Percentiles rank a stretch among this genome's conserved stretches.
Conservation (phyloP, 2,888 invertebrate genomes). For the Leucoptera coffeella region DNA sequence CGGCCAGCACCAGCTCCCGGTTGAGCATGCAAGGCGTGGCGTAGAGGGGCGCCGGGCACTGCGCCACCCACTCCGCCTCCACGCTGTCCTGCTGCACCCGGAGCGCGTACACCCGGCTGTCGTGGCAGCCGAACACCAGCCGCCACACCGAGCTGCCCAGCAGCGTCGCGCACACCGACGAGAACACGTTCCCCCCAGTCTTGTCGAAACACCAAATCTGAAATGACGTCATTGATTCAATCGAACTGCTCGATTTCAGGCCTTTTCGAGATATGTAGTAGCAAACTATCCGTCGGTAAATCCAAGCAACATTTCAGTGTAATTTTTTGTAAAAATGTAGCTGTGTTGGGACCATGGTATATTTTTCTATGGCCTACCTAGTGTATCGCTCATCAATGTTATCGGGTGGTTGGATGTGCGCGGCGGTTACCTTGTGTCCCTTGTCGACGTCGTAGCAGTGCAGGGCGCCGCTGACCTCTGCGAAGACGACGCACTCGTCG, state of each 20-base stretch:
- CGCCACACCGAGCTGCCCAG: conserved; percentile 31
- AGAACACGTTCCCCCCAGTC: conserved; percentile 64
- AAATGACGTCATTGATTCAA: too few species aligned
- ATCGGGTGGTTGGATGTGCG: too few species aligned
- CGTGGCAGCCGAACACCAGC: conserved; percentile 67
- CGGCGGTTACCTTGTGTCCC: conserved; percentile 43
- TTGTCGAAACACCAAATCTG: conserved; percentile 58
- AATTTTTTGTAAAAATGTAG: too few species aligned
- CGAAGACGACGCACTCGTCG: conserved; percentile 48
- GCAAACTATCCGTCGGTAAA: too few species aligned
- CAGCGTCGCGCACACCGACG: conserved; percentile 52
- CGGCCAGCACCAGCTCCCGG: conserved; percentile 35
- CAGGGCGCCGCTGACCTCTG: conserved; percentile 50
- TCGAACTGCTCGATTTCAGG: too few species aligned
- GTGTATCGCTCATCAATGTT: too few species aligned
- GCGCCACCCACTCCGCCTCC: conserved; percentile 46
- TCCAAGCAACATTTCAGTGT: too few species aligned
- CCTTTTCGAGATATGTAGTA: too few species aligned
- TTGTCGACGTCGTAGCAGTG: conserved; percentile 42
- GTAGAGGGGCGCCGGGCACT: conserved; percentile 57
- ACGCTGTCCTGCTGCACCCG: conserved; percentile 24
- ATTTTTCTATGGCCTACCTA: too few species aligned
- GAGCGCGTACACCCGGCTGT: conserved; percentile 61
- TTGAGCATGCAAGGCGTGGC: conserved; percentile 57
- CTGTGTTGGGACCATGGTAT: too few species aligned